Evolutionary conservation across 1,140 invertebrate genomes (phyloP), one percentile per base, ranked within the genome.

Genomic region (Panagrolaimus sp.): DNA sequence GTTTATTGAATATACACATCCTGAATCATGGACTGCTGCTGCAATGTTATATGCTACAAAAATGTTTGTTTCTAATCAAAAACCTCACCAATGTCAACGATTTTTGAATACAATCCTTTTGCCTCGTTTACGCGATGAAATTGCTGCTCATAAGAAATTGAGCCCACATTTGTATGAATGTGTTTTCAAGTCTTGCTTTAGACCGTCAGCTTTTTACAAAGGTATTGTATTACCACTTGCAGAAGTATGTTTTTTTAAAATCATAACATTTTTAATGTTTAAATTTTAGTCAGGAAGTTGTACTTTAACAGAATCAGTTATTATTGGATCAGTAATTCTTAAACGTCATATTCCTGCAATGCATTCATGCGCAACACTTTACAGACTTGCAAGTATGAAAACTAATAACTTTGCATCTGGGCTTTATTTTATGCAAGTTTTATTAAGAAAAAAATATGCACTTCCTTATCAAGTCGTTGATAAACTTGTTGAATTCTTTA

Each of bases 131-230:
- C 87, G 95, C 61, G 96, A 99, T 85, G 96, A 98, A 84, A 89
- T 98, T 64, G 88, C 88, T 13, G 93, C 96, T 84, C 98, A 91
- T 82, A 96, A 97, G 84, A 88, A 90, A 84, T 84, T 99, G 0
- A 98, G 98, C 85, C 95, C 93, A 84, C 95, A 98, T 85, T 85
- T 98, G 9, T 98, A 96, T 84, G 91, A 92, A 87, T 93, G 95
- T 7, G 78, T 98, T 14, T 88, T 89, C 68, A 97, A 97, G 85
- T 88, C 95, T 9, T 84, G 98, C 0, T 98, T 92, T 83, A 98
- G 98, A 83, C 94, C 96, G 51, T 92, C 90, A 62, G 95, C 91
- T n/a, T 99, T 99, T 79, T 97, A 97, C 90, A 98, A 98, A 86
- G 96, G 95, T 75, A 90, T 97, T 75, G 84, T 97, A 38, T 78